These are phyloP conservation scores for Myotis daubentonii DNA, from an alignment of 2,797 vertebrate species.

Conservation along the genomic window DNA sequence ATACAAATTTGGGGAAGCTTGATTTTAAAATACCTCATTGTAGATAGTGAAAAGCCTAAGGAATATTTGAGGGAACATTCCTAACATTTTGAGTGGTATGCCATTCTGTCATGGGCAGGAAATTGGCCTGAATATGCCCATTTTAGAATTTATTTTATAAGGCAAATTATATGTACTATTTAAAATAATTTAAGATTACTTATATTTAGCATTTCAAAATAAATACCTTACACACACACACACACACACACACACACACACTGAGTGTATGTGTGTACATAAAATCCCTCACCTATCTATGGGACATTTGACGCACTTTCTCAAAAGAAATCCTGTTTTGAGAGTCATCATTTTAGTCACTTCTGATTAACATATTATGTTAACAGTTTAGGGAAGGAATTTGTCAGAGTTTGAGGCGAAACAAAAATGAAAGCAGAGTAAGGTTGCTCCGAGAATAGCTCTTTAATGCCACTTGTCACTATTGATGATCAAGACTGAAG, in stretches of 20 bases:
- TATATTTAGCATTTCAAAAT: constrained; percentile 27
- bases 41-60: neutral
- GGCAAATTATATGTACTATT: constrained; percentile 9
- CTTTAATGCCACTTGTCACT: constrained; percentile 58
- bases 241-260: no score
- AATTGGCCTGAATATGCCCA: neutral
- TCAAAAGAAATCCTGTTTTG: constrained; percentile 28
- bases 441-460: constrained; percentile 65
- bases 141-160: constrained; percentile 17
- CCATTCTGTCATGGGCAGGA: neutral
- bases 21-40: neutral
- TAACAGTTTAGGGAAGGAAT: constrained; percentile 52
- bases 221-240: neutral
- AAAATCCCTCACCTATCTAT: neutral
- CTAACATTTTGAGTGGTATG: neutral
- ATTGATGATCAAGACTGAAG: constrained; percentile 27
- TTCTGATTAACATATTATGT: constrained; percentile 27
- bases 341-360: constrained; percentile 34
- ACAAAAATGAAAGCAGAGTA: constrained; percentile 55
- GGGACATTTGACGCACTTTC: neutral
- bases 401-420: constrained; percentile 43
- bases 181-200: constrained; percentile 27
- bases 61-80: neutral
- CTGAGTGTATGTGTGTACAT: no score
- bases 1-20: neutral